A percentile compares a stretch with the other conserved stretches of the same genome.
Evolutionary conservation across 2,797 vertebrate genomes (phyloP).

Genomic region (Tiaroga cobitis): DNA sequence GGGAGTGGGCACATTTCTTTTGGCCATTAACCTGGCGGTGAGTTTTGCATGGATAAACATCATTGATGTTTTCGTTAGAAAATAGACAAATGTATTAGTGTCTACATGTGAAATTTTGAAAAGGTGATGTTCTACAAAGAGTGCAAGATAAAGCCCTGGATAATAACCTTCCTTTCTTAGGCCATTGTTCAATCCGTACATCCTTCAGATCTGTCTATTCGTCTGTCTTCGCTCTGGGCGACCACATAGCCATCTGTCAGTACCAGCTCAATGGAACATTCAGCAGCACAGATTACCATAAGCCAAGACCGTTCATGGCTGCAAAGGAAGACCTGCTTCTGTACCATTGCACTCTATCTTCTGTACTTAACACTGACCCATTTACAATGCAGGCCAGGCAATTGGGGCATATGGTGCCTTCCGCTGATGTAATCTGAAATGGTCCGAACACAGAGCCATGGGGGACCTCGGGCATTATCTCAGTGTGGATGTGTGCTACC

Average conservation of each 20-base stretch:
- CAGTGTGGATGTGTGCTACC: conserved; percentile 67
- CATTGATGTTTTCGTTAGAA: background rate
- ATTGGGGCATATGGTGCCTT: conserved; percentile 45
- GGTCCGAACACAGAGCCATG: conserved; percentile 67
- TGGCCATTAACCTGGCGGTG: too few relatives aligned
- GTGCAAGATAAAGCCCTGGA: conserved; percentile 24
- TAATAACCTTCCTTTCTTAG: conserved; percentile 40
- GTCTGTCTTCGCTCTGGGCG: conserved; percentile 53
- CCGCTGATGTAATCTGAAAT: conserved; percentile 68
- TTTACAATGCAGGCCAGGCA: conserved; percentile 47
- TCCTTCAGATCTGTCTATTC: conserved; percentile 43
- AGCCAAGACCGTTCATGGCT: conserved; percentile 51
- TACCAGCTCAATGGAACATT: conserved; percentile 62
- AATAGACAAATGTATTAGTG: background rate
- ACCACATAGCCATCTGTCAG: conserved; percentile 61
- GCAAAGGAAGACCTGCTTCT: conserved; percentile 52
- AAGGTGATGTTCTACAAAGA: background rate
- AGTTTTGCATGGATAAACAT: background rate
- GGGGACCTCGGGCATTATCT: conserved; percentile 72
- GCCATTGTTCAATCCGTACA: conserved; percentile 24
- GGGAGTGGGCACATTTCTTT: background rate
- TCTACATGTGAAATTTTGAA: background rate
- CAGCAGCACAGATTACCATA: conserved; percentile 58
- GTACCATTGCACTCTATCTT: conserved; percentile 45
- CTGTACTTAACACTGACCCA: conserved; percentile 52